A percentile compares a stretch with the other conserved stretches of the same genome.
phyloP scores from a whole-genome alignment of 2,888 invertebrate genomes.

The Rhingia rostrata region DNA sequence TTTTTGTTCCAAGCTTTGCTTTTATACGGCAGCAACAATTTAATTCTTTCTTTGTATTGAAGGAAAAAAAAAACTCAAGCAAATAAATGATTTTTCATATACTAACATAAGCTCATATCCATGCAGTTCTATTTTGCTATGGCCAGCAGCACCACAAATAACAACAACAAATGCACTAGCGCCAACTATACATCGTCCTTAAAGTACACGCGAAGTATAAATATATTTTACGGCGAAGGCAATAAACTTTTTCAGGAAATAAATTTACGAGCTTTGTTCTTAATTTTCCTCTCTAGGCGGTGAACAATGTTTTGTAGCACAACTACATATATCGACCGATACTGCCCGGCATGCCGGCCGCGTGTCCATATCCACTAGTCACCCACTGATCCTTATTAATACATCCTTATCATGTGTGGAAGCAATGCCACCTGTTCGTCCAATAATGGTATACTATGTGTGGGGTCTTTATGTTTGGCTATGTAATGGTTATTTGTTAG shows the following conservation, averaged over 20 bases:
- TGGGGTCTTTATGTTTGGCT: conserved; percentile 7
- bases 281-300: conserved; percentile 71
- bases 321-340: conserved; percentile 39
- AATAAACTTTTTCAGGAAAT: conserved; percentile 77
- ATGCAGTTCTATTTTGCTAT: conserved; percentile 48
- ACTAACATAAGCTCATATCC: conserved; percentile 66
- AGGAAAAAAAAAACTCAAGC: conserved; percentile 49
- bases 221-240: conserved; percentile 76
- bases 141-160: conserved; percentile 66
- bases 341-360: neutral
- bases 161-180: conserved; percentile 17
- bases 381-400: conserved; percentile 64
- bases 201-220: conserved; percentile 60
- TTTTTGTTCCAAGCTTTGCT: neutral
- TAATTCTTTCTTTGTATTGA: conserved; percentile 24
- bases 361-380: conserved; percentile 24
- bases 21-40: conserved; percentile 61
- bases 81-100: conserved; percentile 73
- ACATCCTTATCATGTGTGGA: conserved; percentile 55
- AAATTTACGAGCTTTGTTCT: conserved; percentile 77
- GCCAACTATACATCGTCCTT: conserved; percentile 48
- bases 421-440: conserved; percentile 65
- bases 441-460: conserved; percentile 23
- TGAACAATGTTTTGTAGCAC: conserved; percentile 55
- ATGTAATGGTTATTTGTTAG: conserved; percentile 57